Evolutionary conservation across 2,888 invertebrate genomes (phyloP), one percentile per base, ranked within the genome.

Genomic region (Ctena decussata): DNA sequence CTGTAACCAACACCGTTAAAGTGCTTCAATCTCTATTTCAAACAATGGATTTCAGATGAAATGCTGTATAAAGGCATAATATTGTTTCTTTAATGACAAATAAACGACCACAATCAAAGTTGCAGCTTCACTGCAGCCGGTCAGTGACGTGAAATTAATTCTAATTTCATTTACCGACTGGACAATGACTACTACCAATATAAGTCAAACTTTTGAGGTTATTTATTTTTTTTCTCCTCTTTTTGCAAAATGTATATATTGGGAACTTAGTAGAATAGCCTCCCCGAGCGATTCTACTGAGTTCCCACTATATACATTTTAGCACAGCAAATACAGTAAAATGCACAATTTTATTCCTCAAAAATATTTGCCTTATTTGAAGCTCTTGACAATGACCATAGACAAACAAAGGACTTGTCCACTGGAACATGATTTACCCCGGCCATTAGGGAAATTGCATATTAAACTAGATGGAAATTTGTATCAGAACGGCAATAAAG

Each of bases 401-500:
- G 35, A 18, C 32, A n/a, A 35, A 65, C 65, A 65, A 65, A 35
- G 21, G 65, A 6, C 32, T 12, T 65, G 65, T 65, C 65, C 32
- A 35, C 65, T 3, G 65, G 35, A 35, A 65, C 32, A 32, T 35
- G 65, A 65, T 65, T 65, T 65, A 65, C 35, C 0, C 65, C 24
- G 65, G 35, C 65, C 65, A 65, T 65, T 35, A 65, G 65, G 65
- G 65, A 65, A 35, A 65, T 65, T 35, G 65, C 65, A 65, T 65
- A 65, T 65, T n/a, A 65, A 65, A 65, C 65, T 65, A 35, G 65
- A 65, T 65, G 65, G 35, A 35, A 65, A 65, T 35, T 35, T 35
- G 35, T 35, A 11, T 35, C 35, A 35, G 18, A n/a, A 6, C 32
- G 21, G 65, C 35, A 24, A 65, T 65, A 65, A 65, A 65, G 24